Evolutionary conservation across 2,797 vertebrate species (phyloP).

Genomic region (Leucoraja ocellata): DNA sequence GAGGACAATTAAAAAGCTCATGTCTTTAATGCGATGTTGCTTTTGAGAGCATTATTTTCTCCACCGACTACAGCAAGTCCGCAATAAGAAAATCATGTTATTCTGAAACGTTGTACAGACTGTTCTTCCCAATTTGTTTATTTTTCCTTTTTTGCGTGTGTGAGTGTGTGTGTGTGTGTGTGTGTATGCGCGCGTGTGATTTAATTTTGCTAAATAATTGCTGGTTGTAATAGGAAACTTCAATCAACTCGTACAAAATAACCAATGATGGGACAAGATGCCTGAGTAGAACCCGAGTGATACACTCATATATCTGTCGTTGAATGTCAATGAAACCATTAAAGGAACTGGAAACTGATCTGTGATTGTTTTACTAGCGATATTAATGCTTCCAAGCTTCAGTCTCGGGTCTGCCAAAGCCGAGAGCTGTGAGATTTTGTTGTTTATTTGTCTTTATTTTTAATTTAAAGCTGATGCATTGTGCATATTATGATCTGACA

Average conservation of each 20-base stretch:
- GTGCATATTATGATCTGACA: conserved; percentile 17
- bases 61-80: background rate
- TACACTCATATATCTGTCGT: background rate
- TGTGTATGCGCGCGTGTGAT: background rate
- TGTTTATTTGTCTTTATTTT: conserved; percentile 27
- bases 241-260: conserved; percentile 7
- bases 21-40: background rate
- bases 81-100: conserved; percentile 19
- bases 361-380: background rate
- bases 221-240: conserved; percentile 25
- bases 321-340: conserved; percentile 29
- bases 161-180: too few species aligned
- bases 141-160: background rate
- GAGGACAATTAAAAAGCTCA: conserved; percentile 12
- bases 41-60: conserved; percentile 22
- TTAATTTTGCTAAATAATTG: conserved; percentile 23
- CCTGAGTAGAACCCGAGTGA: conserved; percentile 7
- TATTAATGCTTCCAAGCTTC: background rate
- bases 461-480: conserved; percentile 17
- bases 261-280: conserved; percentile 14
- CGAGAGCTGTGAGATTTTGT: background rate
- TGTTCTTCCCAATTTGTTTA: background rate
- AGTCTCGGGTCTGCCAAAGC: background rate
- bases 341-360: conserved; percentile 25
- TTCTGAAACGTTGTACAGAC: conserved; percentile 31